Percentiles rank a stretch among this genome's conserved stretches.
Evolutionary conservation across 2,797 vertebrate genomes (phyloP).

Genomic region (Notamacropus eugenii): DNA sequence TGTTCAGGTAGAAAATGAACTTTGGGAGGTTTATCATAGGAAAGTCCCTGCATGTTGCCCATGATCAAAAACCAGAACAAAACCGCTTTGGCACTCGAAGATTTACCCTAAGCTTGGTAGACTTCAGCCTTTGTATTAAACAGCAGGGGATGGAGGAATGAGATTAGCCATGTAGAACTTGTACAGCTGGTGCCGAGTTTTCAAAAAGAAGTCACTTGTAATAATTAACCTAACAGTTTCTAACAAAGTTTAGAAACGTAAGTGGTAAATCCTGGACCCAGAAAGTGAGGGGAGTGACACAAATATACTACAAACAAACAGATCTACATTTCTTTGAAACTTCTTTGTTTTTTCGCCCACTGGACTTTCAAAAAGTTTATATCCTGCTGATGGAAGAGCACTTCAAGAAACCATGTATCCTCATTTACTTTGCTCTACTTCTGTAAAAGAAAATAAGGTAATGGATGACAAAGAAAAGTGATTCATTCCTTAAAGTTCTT

Average conservation of each 20-base stretch:
- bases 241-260: slow-evolving; percentile 80
- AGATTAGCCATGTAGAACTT: slow-evolving; percentile 89
- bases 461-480: slow-evolving; percentile 50
- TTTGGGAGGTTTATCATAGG: slow-evolving; percentile 86
- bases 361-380: slow-evolving; percentile 84
- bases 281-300: neutral
- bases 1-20: slow-evolving; percentile 89
- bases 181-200: slow-evolving; percentile 87
- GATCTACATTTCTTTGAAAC: slow-evolving; percentile 61
- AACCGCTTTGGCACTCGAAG: slow-evolving; percentile 86
- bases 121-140: slow-evolving; percentile 85
- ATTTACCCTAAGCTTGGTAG: slow-evolving; percentile 85
- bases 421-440: slow-evolving; percentile 86
- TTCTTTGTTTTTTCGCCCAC: slow-evolving; percentile 73
- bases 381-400: slow-evolving; percentile 80
- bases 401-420: slow-evolving; percentile 85
- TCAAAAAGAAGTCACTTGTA: slow-evolving; percentile 82
- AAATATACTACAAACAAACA: slow-evolving; percentile 39
- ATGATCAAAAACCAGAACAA: slow-evolving; percentile 90
- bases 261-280: slow-evolving; percentile 72
- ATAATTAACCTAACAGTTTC: slow-evolving; percentile 85
- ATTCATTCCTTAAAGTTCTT: slow-evolving; percentile 12
- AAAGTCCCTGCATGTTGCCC: slow-evolving; percentile 85
- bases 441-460: slow-evolving; percentile 84
- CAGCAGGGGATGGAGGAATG: slow-evolving; percentile 85